These are phyloP conservation scores for Gnathonemus echidnorhynchus DNA, from an alignment of 2,113 vertebrate genomes.

Conservation along the genomic window DNA sequence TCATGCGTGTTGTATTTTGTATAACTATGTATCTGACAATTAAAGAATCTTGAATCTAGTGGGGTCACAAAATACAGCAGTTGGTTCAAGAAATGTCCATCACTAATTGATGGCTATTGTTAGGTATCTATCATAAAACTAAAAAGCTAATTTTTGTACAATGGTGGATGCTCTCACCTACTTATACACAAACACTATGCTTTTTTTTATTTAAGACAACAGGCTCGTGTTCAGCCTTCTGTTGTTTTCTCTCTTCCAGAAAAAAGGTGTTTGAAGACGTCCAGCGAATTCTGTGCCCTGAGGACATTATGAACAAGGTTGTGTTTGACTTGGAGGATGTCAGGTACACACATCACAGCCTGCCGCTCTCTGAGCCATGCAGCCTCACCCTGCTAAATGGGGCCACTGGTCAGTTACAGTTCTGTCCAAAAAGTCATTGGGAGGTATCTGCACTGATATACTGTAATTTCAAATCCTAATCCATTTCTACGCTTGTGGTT, in stretches of 20 bases:
- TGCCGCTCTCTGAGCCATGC: background rate
- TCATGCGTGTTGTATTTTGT: no score
- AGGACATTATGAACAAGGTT: constrained; percentile 66
- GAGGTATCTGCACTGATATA: background rate
- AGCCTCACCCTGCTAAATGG: background rate
- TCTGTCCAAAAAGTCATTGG: background rate
- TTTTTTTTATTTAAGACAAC: background rate
- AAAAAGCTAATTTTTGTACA: background rate
- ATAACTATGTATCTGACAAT: no score
- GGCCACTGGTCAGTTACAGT: background rate
- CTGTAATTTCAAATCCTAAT: background rate
- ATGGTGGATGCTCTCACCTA: background rate
- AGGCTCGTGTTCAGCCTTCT: background rate
- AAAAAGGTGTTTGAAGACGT: constrained; percentile 81
- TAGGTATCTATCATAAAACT: background rate
- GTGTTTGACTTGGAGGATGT: constrained; percentile 77
- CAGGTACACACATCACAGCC: constrained; percentile 57
- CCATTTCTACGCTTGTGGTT: background rate
- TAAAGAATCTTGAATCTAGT: background rate
- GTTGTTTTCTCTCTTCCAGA: constrained; percentile 49
- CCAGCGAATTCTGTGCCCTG: constrained; percentile 65
- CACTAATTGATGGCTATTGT: background rate
- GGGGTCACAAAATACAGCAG: background rate
- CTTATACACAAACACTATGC: background rate
- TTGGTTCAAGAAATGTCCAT: background rate